Conservation (phyloP, 1,140 invertebrate species). For the Achroia grisella region DNA sequence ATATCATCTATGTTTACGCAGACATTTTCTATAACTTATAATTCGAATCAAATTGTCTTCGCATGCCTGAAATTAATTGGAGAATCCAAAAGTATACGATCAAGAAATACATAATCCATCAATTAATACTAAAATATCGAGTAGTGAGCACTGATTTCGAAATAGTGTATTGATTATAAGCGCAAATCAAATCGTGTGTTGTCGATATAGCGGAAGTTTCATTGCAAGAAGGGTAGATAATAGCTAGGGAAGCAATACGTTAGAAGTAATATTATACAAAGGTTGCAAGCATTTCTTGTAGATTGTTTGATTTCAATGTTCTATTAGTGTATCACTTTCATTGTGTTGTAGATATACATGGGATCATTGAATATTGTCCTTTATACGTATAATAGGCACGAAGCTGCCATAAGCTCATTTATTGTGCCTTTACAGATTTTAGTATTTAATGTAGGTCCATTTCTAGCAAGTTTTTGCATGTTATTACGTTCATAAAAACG, state of each 20-base stretch:
- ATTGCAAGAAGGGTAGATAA: conserved; percentile 1
- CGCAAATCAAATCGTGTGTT: not conserved
- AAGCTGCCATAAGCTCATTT: conserved; percentile 52
- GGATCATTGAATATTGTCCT: conserved; percentile 24
- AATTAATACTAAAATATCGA: no score
- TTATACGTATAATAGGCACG: conserved; percentile 31
- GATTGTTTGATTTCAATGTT: conserved; percentile 23
- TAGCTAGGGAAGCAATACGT: not conserved
- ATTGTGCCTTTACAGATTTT: conserved; percentile 38
- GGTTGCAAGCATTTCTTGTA: conserved; percentile 45
- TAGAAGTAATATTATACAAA: conserved; percentile 25
- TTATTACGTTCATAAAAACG: not conserved
- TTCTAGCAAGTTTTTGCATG: not conserved
- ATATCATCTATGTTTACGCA: no score
- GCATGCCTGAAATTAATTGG: no score
- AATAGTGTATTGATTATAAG: not conserved
- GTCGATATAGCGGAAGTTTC: no score
- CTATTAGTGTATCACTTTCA: conserved; percentile 21
- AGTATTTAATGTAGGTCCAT: conserved; percentile 1
- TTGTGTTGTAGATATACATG: conserved; percentile 32
- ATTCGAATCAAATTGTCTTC: no score
- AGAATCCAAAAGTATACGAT: no score
- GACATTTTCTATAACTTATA: no score
- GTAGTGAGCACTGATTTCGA: no score
- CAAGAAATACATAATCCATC: no score